Evolutionary conservation across 2,888 invertebrate genomes (phyloP), one percentile per base, ranked within the genome.

Genomic region (Tiphia femorata): DNA sequence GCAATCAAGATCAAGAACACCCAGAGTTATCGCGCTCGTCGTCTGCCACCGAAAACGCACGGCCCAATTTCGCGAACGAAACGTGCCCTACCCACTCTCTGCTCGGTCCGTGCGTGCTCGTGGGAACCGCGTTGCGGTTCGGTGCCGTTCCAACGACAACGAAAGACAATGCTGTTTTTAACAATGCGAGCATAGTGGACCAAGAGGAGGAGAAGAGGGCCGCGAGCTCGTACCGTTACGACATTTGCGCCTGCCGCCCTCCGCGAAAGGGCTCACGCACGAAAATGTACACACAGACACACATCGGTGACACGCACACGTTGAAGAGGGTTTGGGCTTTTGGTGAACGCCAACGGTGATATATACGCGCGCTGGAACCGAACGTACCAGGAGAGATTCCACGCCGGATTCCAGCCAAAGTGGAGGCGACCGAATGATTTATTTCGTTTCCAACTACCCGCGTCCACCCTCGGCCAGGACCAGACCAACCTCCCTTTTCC

Each of bases 161-260:
- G 30, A 37, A 50, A 61, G 61, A 64, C 63, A 64, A 64, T 64
- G 63, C 57, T 64, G 61, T 61, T 64, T 64, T 64, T 58, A 64
- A 64, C 63, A 64, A 61, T 64, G 60, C 61, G 44, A n/a, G n/a
- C n/a, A n/a, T n/a, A n/a, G n/a, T n/a, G n/a, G n/a, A n/a, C n/a
- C n/a, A n/a, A n/a, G n/a, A n/a, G n/a, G n/a, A n/a, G n/a, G n/a
- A n/a, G n/a, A n/a, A n/a, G n/a, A n/a, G n/a, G n/a, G n/a, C n/a
- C n/a, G n/a, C n/a, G n/a, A n/a, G n/a, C n/a, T n/a, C n/a, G n/a
- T n/a, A n/a, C n/a, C n/a, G n/a, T n/a, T n/a, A n/a, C n/a, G n/a
- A n/a, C n/a, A n/a, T n/a, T n/a, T n/a, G 33, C 12, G 33, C 4
- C 33, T 14, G 33, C 33, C 12, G 33, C 14, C 33, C 33, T 33